These are phyloP conservation scores for Otocyon megalotis DNA, from an alignment of 2,113 vertebrate genomes.

Conservation along the genomic window DNA sequence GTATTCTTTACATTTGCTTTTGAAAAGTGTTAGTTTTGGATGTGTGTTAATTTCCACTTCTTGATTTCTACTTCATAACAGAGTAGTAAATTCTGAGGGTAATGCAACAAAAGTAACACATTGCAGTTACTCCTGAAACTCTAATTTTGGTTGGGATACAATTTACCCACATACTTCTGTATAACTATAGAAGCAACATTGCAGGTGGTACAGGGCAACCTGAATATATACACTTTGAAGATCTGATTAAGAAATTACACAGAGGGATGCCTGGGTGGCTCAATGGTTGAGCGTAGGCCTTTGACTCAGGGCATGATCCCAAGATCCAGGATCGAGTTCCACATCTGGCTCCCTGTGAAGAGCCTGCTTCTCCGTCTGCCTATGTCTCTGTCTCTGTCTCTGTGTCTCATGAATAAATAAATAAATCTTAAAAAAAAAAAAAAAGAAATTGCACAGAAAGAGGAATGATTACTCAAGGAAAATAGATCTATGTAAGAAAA, in stretches of 20 bases:
- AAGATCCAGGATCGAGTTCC: too few relatives aligned
- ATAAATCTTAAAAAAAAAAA: too few relatives aligned
- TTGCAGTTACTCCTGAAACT: slow-evolving; percentile 20
- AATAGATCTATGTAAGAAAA: slow-evolving; percentile 1
- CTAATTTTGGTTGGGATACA: not conserved
- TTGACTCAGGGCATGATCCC: too few relatives aligned
- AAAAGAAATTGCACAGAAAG: not conserved
- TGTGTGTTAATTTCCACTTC: slow-evolving; percentile 50
- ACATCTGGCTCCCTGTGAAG: too few relatives aligned
- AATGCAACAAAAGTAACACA: slow-evolving; percentile 1
- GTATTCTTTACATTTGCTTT: slow-evolving; percentile 21
- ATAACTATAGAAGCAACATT: not conserved
- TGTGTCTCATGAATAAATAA: too few relatives aligned
- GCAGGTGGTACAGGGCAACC: not conserved
- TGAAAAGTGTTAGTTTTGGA: not conserved
- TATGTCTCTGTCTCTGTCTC: too few relatives aligned
- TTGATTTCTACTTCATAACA: not conserved
- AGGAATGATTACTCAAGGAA: not conserved
- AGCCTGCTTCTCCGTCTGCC: too few relatives aligned
- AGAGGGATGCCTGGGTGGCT: too few relatives aligned
- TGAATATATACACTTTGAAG: not conserved
- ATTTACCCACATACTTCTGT: not conserved
- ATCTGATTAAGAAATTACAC: not conserved
- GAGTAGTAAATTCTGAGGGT: slow-evolving; percentile 4
- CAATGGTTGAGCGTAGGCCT: too few relatives aligned